These are phyloP conservation scores for Spialia ferax DNA, from an alignment of 2,888 invertebrate species.

Conservation along the genomic window DNA sequence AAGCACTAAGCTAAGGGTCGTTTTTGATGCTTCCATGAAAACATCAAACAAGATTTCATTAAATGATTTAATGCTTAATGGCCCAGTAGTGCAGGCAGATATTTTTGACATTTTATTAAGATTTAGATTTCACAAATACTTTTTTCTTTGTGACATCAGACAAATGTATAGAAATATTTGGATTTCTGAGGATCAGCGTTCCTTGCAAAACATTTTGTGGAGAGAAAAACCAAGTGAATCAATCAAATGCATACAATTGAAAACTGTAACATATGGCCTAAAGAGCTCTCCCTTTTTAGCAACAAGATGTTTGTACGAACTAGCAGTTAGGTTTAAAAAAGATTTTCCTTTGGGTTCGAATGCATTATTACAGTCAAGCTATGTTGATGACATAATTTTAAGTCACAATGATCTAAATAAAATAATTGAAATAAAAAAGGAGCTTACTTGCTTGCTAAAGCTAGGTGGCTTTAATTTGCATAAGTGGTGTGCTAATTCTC, in stretches of 20 bases:
- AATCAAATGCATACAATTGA: constrained; percentile 29
- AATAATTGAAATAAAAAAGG: not conserved
- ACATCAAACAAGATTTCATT: constrained; percentile 12
- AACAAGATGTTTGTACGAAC: constrained; percentile 25
- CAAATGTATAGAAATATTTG: constrained; percentile 32
- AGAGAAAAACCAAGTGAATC: constrained; percentile 7
- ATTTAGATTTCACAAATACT: constrained; percentile 25
- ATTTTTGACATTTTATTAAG: constrained; percentile 29
- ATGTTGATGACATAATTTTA: constrained; percentile 14
- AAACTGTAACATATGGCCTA: constrained; percentile 40
- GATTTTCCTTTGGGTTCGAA: not conserved
- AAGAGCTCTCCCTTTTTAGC: constrained; percentile 36
- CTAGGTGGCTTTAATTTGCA: constrained; percentile 7
- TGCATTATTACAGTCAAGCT: constrained; percentile 11
- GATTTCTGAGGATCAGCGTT: constrained; percentile 11
- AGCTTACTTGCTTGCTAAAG: constrained; percentile 2
- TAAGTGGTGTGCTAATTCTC: constrained; percentile 12
- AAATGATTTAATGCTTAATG: constrained; percentile 41
- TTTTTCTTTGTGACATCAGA: constrained; percentile 27
- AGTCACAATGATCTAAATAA: not conserved
- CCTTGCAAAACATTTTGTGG: constrained; percentile 36
- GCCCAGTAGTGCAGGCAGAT: constrained; percentile 29
- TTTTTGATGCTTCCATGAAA: constrained; percentile 20
- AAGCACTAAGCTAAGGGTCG: constrained; percentile 4
- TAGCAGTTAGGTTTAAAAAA: constrained; percentile 8